These are phyloP conservation scores for Mizuhopecten yessoensis DNA, from an alignment of 1,140 invertebrate species.

Conservation along the genomic window DNA sequence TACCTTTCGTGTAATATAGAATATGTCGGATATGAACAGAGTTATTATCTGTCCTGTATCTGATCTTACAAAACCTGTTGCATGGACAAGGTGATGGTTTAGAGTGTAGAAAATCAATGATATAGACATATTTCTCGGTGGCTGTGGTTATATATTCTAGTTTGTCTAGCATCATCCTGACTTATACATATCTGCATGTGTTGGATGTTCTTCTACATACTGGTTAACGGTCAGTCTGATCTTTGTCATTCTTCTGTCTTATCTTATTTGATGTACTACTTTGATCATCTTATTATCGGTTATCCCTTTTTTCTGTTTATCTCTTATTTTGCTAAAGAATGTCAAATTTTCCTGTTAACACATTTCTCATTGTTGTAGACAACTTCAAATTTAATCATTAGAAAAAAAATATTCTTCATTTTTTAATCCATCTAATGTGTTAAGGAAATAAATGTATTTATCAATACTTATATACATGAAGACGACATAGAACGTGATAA, in stretches of 20 bases:
- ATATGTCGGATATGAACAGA: no score
- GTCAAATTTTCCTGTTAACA: neutral
- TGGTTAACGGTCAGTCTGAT: neutral
- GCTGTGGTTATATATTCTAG: neutral
- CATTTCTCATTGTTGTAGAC: neutral
- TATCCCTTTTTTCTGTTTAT: neutral
- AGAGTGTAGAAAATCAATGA: neutral
- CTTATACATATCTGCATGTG: neutral
- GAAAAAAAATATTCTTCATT: neutral
- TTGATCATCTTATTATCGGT: no score
- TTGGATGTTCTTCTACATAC: neutral
- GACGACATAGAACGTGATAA: neutral
- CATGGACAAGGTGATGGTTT: constrained; percentile 6
- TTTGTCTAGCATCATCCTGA: neutral
- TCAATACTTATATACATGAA: neutral
- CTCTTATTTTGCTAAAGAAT: neutral
- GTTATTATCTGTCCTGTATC: neutral
- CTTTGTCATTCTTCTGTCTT: neutral
- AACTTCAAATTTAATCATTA: neutral
- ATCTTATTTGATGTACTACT: no score
- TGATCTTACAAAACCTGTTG: neutral
- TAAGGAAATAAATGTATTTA: neutral
- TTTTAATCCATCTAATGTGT: neutral
- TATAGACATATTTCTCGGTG: neutral
- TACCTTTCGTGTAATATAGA: no score